Base-by-base conservation (phyloP, 2,888 invertebrate species). In the Papilio elwesi region DNA sequence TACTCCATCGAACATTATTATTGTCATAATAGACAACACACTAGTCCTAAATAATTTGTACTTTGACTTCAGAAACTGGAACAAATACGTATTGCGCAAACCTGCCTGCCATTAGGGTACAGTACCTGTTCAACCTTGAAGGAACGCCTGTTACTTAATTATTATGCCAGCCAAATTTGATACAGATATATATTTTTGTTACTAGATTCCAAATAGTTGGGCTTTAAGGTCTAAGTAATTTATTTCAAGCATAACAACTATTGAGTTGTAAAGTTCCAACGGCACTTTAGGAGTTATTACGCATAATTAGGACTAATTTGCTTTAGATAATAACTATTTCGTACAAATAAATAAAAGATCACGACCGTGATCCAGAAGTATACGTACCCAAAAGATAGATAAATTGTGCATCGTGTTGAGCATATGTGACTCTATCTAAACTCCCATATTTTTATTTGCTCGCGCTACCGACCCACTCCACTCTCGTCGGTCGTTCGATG, bases 71-170 rank as follows among this genome's bases (percentile, higher is more conserved):
- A 79, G 82, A 84, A 89, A 90, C 89, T 90, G 81, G 88, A 87
- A 82, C 88, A 85, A 80, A 83, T 80, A 78, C 80, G 79, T 79
- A 80, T 82, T 82, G 80, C 82, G 80, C 59, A 83, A 83, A 83
- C 79, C 80, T 77, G 75, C 74, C 77, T 78, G 80, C 87, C 86
- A 91, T 91, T 92, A 92, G 91, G 91, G 89, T 90, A 87, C 83
- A 83, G 84, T 85, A 85, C 88, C 88, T 80, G 84, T 78, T 80
- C 84, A 90, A 84, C 92, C 92, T 93, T 92, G 92, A 87, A 84
- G 78, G 85, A 83, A 81, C 81, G 92, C 91, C 92, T 86, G 92
- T 92, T 92, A 93, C 93, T 93, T 92, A 93, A 93, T 93, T 93
- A 93, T 90, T 90, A 91, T 93, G 90, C 92, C 78, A 89, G 89